Evolutionary conservation across 2,113 vertebrate genomes (phyloP).

Genomic region (Chinchilla lanigera): DNA sequence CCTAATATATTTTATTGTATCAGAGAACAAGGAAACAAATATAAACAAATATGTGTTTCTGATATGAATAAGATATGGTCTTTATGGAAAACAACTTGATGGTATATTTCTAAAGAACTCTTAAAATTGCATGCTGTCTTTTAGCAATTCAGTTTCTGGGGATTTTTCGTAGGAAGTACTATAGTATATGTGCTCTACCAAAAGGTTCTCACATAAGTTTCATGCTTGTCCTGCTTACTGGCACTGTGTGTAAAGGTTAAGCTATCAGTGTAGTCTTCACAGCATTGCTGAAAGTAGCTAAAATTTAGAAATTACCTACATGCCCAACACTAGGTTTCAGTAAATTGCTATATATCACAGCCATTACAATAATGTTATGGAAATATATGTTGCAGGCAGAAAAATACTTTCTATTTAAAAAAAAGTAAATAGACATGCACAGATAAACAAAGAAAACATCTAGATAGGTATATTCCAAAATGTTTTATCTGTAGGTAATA

Average conservation of each 20-base stretch:
- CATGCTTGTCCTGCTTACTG: background rate
- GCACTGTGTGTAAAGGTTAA: background rate
- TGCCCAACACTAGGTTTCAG: background rate
- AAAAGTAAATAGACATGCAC: background rate
- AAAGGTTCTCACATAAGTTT: background rate
- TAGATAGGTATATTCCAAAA: background rate
- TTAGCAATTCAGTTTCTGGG: background rate
- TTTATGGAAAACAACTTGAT: conserved; percentile 33
- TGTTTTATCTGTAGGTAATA: background rate
- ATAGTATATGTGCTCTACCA: background rate
- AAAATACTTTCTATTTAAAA: conserved; percentile 1
- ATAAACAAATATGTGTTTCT: background rate
- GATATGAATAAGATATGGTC: background rate
- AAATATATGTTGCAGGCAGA: background rate
- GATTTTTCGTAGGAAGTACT: background rate
- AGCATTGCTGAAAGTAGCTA: background rate
- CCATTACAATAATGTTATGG: background rate
- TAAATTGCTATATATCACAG: background rate
- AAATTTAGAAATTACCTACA: background rate
- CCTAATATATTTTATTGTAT: background rate
- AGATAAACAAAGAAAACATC: background rate
- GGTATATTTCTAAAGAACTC: background rate
- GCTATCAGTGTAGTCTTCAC: background rate
- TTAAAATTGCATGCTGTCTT: conserved; percentile 18
- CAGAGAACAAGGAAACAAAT: conserved; percentile 19